phyloP scores from a whole-genome alignment of 2,797 vertebrate species.

The Acipenser oxyrinchus region DNA sequence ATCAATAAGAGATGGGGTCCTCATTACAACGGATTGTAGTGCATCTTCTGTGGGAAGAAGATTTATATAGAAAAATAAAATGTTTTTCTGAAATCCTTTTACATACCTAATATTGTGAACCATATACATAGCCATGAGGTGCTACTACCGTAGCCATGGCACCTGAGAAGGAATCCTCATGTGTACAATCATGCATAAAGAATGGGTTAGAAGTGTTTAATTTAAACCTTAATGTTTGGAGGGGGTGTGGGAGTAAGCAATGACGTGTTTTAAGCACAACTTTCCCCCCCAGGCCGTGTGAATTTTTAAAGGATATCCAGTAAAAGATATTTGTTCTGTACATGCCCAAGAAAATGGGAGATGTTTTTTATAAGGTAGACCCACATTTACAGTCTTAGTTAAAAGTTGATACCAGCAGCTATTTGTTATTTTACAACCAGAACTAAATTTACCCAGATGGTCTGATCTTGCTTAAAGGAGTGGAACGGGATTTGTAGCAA shows the following conservation, averaged over 20 bases:
- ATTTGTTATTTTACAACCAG: background rate
- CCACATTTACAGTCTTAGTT: slow-evolving; percentile 19
- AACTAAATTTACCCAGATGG: background rate
- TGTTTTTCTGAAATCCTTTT: slow-evolving; percentile 37
- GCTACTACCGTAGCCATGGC: slow-evolving; percentile 51
- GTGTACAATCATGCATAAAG: slow-evolving; percentile 67
- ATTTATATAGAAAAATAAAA: slow-evolving; percentile 4
- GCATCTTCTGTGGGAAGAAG: slow-evolving; percentile 37
- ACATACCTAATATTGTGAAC: slow-evolving; percentile 41
- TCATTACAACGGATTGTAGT: slow-evolving; percentile 97
- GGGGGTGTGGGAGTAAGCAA: slow-evolving; percentile 34
- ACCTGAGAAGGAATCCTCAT: slow-evolving; percentile 55
- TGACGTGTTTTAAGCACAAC: slow-evolving; percentile 50
- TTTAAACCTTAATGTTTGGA: slow-evolving; percentile 57
- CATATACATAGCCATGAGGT: slow-evolving; percentile 43
- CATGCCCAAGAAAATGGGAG: no score
- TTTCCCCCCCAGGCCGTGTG: slow-evolving; percentile 36
- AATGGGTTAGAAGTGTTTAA: slow-evolving; percentile 51
- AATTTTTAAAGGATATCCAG: background rate
- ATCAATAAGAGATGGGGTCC: slow-evolving; percentile 99
- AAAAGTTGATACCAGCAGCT: slow-evolving; percentile 25
- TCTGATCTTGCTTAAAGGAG: background rate
- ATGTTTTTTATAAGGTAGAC: background rate
- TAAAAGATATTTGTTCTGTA: no score
- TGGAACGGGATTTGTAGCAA: background rate